These are phyloP conservation scores for Xiphophorus maculatus DNA, from an alignment of 2,113 vertebrate genomes.

Conservation along the genomic window DNA sequence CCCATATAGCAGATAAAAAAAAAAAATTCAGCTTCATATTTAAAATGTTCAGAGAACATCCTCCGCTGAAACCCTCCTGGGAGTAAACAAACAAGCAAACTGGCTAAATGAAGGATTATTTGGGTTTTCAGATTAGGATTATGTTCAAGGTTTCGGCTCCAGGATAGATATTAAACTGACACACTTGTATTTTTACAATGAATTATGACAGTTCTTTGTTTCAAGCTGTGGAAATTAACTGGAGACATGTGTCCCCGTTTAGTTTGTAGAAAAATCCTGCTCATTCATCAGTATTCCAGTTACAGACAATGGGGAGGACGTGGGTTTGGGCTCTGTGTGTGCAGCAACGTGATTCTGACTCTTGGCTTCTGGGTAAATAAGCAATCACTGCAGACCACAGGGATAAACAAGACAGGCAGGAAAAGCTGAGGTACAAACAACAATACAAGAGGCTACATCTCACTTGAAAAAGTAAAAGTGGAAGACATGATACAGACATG, in stretches of 20 bases:
- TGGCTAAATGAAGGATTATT: constrained; percentile 23
- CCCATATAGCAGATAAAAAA: not conserved
- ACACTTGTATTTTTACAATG: constrained; percentile 5
- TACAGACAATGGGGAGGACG: constrained; percentile 61
- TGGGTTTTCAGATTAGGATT: constrained; percentile 50
- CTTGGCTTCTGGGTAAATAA: constrained; percentile 57
- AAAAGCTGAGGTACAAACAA: not conserved
- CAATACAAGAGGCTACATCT: not conserved
- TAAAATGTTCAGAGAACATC: constrained; percentile 13
- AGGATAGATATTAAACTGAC: not conserved
- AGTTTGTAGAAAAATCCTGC: constrained; percentile 32
- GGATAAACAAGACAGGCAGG: constrained; percentile 16
- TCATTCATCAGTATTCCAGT: constrained; percentile 68
- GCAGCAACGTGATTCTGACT: constrained; percentile 39
- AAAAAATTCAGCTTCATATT: constrained; percentile 11
- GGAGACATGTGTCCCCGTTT: not conserved
- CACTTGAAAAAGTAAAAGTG: not conserved
- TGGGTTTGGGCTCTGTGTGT: constrained; percentile 6
- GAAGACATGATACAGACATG: constrained; percentile 6
- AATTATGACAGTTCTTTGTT: constrained; percentile 3
- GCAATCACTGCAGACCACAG: constrained; percentile 41
- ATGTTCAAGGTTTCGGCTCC: constrained; percentile 26
- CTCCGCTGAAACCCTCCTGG: not conserved
- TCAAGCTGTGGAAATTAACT: too few species aligned
- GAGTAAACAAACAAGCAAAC: constrained; percentile 27